A percentile compares a stretch with the other conserved stretches of the same genome.
Conservation (phyloP, 2,888 invertebrate species). For the Eilema sororculum region DNA sequence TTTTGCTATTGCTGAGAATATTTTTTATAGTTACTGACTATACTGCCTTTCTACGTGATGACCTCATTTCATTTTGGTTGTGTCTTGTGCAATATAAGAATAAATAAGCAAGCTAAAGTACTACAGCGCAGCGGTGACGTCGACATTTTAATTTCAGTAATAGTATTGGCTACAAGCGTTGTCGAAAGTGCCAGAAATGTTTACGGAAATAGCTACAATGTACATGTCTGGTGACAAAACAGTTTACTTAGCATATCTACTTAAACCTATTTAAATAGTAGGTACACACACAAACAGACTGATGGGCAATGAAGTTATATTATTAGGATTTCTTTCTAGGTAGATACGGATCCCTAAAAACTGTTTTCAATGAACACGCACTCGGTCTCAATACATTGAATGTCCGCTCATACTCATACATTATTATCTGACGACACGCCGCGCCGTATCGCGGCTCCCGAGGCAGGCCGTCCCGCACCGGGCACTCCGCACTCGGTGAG, state of each 20-base stretch:
- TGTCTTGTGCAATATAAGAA: neutral
- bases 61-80: neutral
- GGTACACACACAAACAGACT: neutral
- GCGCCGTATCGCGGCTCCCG: neutral
- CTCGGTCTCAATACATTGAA: neutral
- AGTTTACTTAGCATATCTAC: neutral
- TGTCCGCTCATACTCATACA: neutral
- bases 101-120: neutral
- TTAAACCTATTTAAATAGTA: neutral
- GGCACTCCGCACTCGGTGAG: neutral
- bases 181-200: neutral
- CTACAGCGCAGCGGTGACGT: no score
- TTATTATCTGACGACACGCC: neutral
- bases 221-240: neutral
- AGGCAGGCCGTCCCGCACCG: neutral
- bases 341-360: no score
- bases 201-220: neutral
- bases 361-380: neutral
- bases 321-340: neutral
- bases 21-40: no score
- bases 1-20: no score
- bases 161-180: neutral
- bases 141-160: constrained; percentile 1
- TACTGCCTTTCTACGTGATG: no score
- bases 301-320: neutral